Percentiles rank a stretch among this genome's conserved stretches.
Evolutionary conservation across 2,113 vertebrate genomes (phyloP).

Genomic region (Notarius quadriscutis): DNA sequence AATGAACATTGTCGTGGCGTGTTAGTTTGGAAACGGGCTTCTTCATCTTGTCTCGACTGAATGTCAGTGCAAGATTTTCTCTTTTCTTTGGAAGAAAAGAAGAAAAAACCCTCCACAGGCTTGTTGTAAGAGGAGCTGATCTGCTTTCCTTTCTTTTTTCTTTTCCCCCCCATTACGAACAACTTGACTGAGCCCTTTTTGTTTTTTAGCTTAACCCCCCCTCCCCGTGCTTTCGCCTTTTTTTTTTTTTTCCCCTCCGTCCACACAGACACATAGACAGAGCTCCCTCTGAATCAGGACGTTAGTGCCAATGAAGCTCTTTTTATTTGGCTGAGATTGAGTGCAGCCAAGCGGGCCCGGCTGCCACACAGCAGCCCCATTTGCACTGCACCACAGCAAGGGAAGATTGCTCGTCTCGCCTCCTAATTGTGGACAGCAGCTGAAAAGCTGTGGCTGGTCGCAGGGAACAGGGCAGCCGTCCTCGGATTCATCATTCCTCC

Average conservation of each 20-base stretch:
- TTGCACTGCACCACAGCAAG: conserved; percentile 67
- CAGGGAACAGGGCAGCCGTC: conserved; percentile 43
- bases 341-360: conserved; percentile 78
- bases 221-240: background rate
- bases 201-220: conserved; percentile 53
- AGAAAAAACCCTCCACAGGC: conserved; percentile 41
- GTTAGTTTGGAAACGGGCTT: conserved; percentile 11
- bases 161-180: conserved; percentile 56
- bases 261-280: conserved; percentile 41
- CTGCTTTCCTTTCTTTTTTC: conserved; percentile 63
- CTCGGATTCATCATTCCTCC: conserved; percentile 64
- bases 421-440: conserved; percentile 62
- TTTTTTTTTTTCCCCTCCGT: conserved; percentile 62
- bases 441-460: conserved; percentile 60
- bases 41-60: conserved; percentile 11
- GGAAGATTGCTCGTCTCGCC: conserved; percentile 76
- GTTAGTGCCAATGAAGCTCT: conserved; percentile 76
- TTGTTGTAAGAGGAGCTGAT: conserved; percentile 62
- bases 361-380: conserved; percentile 57
- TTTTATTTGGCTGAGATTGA: conserved; percentile 80
- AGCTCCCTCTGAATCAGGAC: conserved; percentile 70
- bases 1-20: conserved; percentile 1
- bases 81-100: background rate
- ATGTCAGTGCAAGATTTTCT: background rate
- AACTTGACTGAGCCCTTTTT: conserved; percentile 63